These are phyloP conservation scores for Eulemur macaco DNA, from an alignment of 2,113 vertebrate genomes.

Conservation along the genomic window DNA sequence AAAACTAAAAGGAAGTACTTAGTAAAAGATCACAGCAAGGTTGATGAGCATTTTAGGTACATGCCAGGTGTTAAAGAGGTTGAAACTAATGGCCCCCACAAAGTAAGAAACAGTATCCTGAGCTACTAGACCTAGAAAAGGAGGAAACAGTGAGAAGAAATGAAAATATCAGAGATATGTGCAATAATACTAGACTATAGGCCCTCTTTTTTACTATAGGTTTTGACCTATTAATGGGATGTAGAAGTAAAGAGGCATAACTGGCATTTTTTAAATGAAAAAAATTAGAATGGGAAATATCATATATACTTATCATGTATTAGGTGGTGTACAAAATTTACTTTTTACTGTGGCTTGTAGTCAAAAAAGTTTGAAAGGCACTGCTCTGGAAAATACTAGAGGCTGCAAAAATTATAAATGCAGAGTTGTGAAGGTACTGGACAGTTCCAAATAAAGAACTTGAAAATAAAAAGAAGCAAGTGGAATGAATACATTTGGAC, in stretches of 20 bases:
- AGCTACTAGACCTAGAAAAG: neutral
- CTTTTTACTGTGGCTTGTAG: neutral
- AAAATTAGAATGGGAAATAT: neutral
- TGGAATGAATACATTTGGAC: neutral
- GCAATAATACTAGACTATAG: neutral
- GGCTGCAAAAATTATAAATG: neutral
- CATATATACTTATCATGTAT: neutral
- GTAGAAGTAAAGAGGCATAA: neutral
- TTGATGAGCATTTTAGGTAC: neutral
- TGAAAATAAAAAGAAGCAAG: neutral
- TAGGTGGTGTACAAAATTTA: neutral
- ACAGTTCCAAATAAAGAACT: constrained; percentile 34
- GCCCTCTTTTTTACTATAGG: neutral
- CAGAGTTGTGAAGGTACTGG: neutral
- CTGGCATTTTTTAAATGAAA: neutral
- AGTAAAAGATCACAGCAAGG: neutral
- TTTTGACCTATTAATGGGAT: neutral
- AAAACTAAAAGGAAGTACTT: neutral
- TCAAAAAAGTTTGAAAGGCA: neutral
- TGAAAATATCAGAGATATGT: neutral
- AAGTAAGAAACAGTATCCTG: neutral
- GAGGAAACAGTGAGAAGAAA: neutral
- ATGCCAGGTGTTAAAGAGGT: neutral
- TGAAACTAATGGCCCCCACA: neutral
- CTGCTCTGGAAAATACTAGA: neutral